A percentile compares a stretch with the other conserved stretches of the same genome.
These are phyloP conservation scores for Moxostoma hubbsi DNA, from an alignment of 2,797 vertebrate genomes.

Conservation along the genomic window DNA sequence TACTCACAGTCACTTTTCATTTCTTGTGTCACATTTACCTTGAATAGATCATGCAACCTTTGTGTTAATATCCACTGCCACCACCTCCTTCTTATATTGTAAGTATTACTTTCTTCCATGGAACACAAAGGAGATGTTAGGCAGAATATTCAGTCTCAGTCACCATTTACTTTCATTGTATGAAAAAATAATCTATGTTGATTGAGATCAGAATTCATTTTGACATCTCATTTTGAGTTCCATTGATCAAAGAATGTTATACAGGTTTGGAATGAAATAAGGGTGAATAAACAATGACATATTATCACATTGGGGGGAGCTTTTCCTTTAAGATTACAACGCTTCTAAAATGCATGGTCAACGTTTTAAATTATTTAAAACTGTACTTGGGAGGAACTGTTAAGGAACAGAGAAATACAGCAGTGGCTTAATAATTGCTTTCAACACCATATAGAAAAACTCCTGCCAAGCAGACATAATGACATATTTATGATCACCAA, in stretches of 20 bases:
- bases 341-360: background rate
- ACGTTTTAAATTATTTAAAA: background rate
- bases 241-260: too few species aligned
- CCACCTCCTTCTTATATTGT: background rate
- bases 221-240: too few species aligned
- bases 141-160: background rate
- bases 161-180: background rate
- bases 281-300: background rate
- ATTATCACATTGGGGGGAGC: too few species aligned
- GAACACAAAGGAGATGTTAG: too few species aligned
- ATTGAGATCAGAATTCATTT: too few species aligned
- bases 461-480: constrained; percentile 30
- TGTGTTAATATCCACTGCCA: background rate
- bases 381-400: background rate
- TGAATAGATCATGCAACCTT: background rate
- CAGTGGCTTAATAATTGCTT: constrained; percentile 8
- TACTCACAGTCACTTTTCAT: background rate
- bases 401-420: constrained; percentile 11
- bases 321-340: background rate
- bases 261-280: background rate
- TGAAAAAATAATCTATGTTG: too few species aligned
- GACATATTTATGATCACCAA: constrained; percentile 28
- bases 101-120: too few species aligned
- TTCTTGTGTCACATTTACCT: background rate
- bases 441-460: constrained; percentile 14